Conservation (phyloP, 2,888 invertebrate species). For the Macaria liturata region DNA sequence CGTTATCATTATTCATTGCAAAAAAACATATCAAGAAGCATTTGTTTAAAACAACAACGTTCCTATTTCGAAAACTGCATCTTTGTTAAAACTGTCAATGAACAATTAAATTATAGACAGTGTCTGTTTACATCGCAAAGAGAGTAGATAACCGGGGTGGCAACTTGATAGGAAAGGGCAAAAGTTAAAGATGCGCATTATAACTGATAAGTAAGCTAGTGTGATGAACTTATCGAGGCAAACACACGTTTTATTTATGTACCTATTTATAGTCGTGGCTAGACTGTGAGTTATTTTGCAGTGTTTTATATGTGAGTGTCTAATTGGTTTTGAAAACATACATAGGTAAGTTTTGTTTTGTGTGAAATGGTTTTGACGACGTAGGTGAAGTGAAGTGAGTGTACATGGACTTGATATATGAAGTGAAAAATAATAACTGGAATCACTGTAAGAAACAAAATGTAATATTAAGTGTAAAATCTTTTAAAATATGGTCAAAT, state of each 20-base stretch:
- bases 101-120: slow-evolving; percentile 60
- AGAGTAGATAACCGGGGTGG: slow-evolving; percentile 68
- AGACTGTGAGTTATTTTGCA: slow-evolving; percentile 34
- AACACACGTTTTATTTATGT: slow-evolving; percentile 50
- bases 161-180: slow-evolving; percentile 71
- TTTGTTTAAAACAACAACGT: neutral
- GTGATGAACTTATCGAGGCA: slow-evolving; percentile 70
- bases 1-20: no score
- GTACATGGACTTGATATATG: no score
- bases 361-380: no score
- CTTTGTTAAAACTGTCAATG: slow-evolving; percentile 58
- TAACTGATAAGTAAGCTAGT: slow-evolving; percentile 62
- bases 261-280: slow-evolving; percentile 49
- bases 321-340: no score
- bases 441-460: no score
- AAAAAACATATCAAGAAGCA: no score
- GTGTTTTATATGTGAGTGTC: slow-evolving; percentile 5
- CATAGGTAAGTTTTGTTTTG: no score
- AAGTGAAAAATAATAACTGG: no score
- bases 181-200: slow-evolving; percentile 70
- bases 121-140: slow-evolving; percentile 56
- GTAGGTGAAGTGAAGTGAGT: no score
- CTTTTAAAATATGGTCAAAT: no score
- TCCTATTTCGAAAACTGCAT: slow-evolving; percentile 36
- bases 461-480: no score